Evolutionary conservation across 2,797 vertebrate genomes (phyloP).

Genomic region (Hippoglossus hippoglossus): DNA sequence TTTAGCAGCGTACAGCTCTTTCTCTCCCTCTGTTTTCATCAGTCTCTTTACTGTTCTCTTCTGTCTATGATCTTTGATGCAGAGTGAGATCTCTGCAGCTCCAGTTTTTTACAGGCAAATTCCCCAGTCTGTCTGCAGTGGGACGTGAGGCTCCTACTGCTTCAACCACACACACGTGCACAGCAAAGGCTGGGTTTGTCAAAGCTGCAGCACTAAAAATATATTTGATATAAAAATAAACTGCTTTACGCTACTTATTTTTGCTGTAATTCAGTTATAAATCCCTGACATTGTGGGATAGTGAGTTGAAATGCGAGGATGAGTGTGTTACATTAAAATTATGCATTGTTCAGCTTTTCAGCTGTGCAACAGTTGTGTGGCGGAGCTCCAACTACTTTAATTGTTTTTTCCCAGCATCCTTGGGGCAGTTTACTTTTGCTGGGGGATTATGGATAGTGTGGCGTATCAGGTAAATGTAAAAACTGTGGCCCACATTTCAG

Average conservation of each 20-base stretch:
- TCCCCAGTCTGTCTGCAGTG: slow-evolving; percentile 47
- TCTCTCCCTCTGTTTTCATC: not conserved
- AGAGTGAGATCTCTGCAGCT: slow-evolving; percentile 60
- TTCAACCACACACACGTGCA: slow-evolving; percentile 23
- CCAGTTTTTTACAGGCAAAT: slow-evolving; percentile 26
- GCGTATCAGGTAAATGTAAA: not conserved
- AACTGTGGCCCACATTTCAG: not conserved
- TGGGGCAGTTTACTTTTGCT: not conserved
- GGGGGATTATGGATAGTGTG: not conserved
- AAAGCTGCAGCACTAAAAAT: too few species aligned
- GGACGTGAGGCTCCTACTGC: slow-evolving; percentile 31
- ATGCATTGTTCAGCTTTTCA: not conserved
- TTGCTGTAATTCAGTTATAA: not conserved
- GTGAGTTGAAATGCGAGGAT: too few species aligned
- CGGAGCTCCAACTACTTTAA: not conserved
- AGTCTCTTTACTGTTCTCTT: slow-evolving; percentile 20
- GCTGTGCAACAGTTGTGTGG: not conserved
- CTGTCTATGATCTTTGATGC: slow-evolving; percentile 47
- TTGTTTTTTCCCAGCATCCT: not conserved
- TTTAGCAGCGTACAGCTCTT: not conserved
- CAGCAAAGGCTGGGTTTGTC: not conserved
- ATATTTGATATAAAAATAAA: not conserved
- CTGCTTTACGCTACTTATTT: too few species aligned
- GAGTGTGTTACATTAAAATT: too few species aligned
- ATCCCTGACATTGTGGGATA: too few species aligned